A percentile compares a stretch with the other conserved stretches of the same genome.
These are phyloP conservation scores for Holacanthus passer DNA, from an alignment of 2,113 vertebrate genomes.

Conservation along the genomic window DNA sequence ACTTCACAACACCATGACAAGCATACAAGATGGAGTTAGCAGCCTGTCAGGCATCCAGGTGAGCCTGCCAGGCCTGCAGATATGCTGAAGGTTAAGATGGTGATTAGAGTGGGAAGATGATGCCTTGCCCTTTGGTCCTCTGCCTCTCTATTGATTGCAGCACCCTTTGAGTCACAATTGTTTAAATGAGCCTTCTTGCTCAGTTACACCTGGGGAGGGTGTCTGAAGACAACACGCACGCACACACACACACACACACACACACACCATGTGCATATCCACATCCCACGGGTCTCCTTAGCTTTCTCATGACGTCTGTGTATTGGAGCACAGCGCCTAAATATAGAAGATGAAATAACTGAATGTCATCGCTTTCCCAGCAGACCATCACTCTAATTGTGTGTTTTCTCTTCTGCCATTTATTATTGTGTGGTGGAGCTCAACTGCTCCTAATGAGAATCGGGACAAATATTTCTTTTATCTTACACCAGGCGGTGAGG, in stretches of 20 bases:
- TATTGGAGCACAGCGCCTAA: constrained; percentile 18
- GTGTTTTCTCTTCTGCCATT: constrained; percentile 59
- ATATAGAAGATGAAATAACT: constrained; percentile 53
- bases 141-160: constrained; percentile 69
- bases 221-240: background rate
- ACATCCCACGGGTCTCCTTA: constrained; percentile 52
- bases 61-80: constrained; percentile 38
- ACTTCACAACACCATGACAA: constrained; percentile 1
- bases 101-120: constrained; percentile 71
- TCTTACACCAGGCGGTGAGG: constrained; percentile 29
- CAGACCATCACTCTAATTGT: constrained; percentile 60
- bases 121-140: constrained; percentile 73
- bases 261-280: background rate
- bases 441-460: constrained; percentile 61
- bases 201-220: constrained; percentile 6
- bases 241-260: constrained; percentile 8
- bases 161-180: constrained; percentile 64
- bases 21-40: constrained; percentile 40
- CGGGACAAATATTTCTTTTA: constrained; percentile 68
- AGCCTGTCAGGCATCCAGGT: constrained; percentile 5
- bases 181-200: constrained; percentile 56
- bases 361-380: constrained; percentile 33
- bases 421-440: constrained; percentile 34
- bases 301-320: constrained; percentile 36
- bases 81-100: constrained; percentile 75